These are phyloP conservation scores for Archips xylosteana DNA, from an alignment of 2,888 invertebrate genomes.

Conservation along the genomic window DNA sequence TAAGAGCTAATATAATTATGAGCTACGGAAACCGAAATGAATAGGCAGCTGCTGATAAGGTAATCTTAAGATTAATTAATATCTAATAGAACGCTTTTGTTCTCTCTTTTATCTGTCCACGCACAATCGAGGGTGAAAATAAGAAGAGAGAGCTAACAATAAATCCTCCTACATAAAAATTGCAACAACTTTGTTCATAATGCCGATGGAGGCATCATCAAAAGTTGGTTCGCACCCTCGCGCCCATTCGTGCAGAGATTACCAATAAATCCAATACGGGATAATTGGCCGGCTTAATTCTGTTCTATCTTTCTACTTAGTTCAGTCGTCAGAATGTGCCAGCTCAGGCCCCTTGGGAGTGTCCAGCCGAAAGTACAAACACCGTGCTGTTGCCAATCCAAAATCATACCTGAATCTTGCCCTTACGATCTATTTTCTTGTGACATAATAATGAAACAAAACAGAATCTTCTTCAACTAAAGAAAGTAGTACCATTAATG, in stretches of 20 bases:
- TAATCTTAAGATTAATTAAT: conserved; percentile 69
- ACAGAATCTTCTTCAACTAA: conserved; percentile 65
- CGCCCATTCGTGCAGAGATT: conserved; percentile 86
- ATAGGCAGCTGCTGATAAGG: neutral
- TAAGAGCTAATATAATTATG: neutral
- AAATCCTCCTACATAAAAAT: conserved; percentile 84
- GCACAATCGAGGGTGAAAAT: conserved; percentile 76
- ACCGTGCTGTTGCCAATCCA: conserved; percentile 67
- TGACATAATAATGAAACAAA: conserved; percentile 55
- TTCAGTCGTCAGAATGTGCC: conserved; percentile 86
- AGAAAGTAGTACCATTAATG: conserved; percentile 74
- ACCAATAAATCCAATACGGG: conserved; percentile 86
- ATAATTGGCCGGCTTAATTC: conserved; percentile 86
- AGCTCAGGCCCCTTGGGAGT: conserved; percentile 82
- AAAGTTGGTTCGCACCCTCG: conserved; percentile 85
- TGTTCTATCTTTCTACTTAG: conserved; percentile 86
- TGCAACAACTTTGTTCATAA: conserved; percentile 85
- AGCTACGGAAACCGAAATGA: neutral
- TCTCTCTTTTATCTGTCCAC: conserved; percentile 76
- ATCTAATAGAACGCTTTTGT: conserved; percentile 72
- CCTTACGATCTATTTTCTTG: conserved; percentile 66
- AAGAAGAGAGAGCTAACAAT: conserved; percentile 77
- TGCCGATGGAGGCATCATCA: conserved; percentile 84
- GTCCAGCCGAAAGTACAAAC: conserved; percentile 78
- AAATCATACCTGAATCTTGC: conserved; percentile 64